Conservation (phyloP, 92 coral and sea anemone species). For the Phenganax subtilis region DNA sequence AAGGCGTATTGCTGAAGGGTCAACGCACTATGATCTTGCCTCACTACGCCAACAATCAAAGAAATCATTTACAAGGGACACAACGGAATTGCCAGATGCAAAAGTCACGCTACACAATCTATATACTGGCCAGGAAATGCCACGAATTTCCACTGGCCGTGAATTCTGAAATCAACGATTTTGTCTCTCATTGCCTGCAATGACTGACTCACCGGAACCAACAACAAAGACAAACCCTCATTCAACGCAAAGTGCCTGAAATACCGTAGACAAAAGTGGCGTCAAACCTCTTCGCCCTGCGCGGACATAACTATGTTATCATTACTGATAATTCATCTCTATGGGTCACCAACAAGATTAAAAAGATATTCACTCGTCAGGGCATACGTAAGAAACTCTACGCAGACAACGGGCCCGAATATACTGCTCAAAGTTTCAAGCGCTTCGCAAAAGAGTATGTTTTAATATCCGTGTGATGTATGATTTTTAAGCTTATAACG, state of each 20-base stretch:
- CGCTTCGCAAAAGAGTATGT: not conserved
- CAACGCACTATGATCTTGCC: too few species aligned
- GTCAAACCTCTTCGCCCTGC: not conserved
- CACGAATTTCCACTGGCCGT: too few species aligned
- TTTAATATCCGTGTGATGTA: too few species aligned
- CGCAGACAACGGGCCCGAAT: slow-evolving; percentile 2
- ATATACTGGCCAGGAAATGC: too few species aligned
- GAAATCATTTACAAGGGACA: too few species aligned
- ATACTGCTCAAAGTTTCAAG: slow-evolving; percentile 2
- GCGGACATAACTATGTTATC: not conserved
- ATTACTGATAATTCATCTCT: not conserved
- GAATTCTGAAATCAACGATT: too few species aligned
- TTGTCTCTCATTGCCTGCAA: too few species aligned
- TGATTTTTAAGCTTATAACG: too few species aligned
- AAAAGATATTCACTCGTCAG: not conserved
- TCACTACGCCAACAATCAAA: too few species aligned
- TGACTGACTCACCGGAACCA: not conserved
- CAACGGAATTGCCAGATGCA: too few species aligned
- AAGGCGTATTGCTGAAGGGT: too few species aligned
- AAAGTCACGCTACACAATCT: too few species aligned
- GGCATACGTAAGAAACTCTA: not conserved
- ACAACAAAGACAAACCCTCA: not conserved
- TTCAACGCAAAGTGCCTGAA: not conserved
- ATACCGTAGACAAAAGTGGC: not conserved
- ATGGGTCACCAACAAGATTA: not conserved